Evolutionary conservation across 2,113 vertebrate species (phyloP).

Genomic region (Malaclemys terrapin): DNA sequence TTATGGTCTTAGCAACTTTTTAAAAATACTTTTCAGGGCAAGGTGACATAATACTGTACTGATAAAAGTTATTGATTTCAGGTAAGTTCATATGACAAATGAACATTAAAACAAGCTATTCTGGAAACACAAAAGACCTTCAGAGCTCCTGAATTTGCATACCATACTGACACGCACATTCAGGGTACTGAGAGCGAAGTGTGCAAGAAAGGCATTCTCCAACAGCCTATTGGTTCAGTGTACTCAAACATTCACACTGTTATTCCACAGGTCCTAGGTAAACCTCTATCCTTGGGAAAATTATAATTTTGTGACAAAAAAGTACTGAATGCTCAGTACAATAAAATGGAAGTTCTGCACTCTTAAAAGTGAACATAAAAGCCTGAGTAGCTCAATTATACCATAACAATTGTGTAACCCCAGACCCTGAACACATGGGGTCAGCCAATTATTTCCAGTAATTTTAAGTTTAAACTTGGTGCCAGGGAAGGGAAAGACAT

Average conservation of each 20-base stretch:
- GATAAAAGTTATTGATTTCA: slow-evolving; percentile 38
- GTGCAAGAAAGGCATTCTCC: slow-evolving; percentile 13
- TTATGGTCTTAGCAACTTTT: slow-evolving; percentile 32
- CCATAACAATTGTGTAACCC: slow-evolving; percentile 63
- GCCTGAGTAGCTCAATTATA: slow-evolving; percentile 64
- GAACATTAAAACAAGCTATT: not conserved
- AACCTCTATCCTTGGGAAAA: slow-evolving; percentile 48
- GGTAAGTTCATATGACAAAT: not conserved
- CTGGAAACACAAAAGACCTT: slow-evolving; percentile 17
- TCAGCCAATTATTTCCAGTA: slow-evolving; percentile 65
- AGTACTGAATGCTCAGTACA: slow-evolving; percentile 53
- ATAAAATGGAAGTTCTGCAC: slow-evolving; percentile 54
- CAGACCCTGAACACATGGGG: slow-evolving; percentile 67
- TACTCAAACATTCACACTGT: slow-evolving; percentile 28
- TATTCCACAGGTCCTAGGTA: slow-evolving; percentile 37
- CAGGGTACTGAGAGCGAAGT: not conserved
- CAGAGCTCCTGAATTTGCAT: not conserved
- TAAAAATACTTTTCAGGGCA: slow-evolving; percentile 45
- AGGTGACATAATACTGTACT: not conserved
- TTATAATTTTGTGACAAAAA: slow-evolving; percentile 50
- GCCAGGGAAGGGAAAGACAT: slow-evolving; percentile 59
- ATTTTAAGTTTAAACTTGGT: slow-evolving; percentile 69
- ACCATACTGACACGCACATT: not conserved
- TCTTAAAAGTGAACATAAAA: slow-evolving; percentile 56
- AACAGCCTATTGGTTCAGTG: slow-evolving; percentile 30